Percentiles rank a stretch among this genome's conserved stretches.
Evolutionary conservation across 1,140 invertebrate species (phyloP).

Genomic region (Pogonognathellus flavescens): DNA sequence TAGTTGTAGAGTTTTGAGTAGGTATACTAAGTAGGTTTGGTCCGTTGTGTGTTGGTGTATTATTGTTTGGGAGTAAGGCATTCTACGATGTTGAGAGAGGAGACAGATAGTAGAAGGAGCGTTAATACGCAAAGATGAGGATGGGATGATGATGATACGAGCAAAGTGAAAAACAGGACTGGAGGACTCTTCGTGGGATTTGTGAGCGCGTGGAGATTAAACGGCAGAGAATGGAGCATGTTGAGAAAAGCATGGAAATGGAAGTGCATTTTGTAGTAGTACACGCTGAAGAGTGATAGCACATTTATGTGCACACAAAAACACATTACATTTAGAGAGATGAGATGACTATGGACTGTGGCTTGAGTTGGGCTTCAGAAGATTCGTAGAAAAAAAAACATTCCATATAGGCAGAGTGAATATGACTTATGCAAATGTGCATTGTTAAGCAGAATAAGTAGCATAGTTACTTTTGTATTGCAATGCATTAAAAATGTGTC

Average conservation of each 20-base stretch:
- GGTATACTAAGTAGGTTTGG: not conserved
- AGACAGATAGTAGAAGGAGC: not conserved
- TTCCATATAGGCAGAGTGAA: too few species aligned
- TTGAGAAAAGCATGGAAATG: not conserved
- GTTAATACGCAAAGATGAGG: not conserved
- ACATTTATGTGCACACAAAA: too few species aligned
- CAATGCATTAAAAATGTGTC: too few species aligned
- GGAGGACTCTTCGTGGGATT: constrained; percentile 20
- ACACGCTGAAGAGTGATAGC: not conserved
- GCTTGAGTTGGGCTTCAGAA: not conserved
- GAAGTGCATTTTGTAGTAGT: constrained; percentile 12
- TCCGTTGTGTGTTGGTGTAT: constrained; percentile 14
- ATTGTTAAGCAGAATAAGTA: too few species aligned
- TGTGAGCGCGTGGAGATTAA: constrained; percentile 31
- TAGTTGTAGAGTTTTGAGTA: too few species aligned
- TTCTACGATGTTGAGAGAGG: not conserved
- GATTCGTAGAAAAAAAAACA: too few species aligned
- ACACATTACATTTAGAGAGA: too few species aligned
- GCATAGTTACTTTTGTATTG: too few species aligned
- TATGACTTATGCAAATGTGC: too few species aligned
- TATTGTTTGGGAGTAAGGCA: not conserved
- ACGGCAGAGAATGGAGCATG: not conserved
- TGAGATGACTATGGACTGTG: constrained; percentile 1
- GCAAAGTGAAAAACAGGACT: not conserved
- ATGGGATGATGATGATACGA: not conserved